Evolutionary conservation across 2,113 vertebrate species (phyloP), one percentile per base, ranked within the genome.

Genomic region (Lasiurus cinereus): DNA sequence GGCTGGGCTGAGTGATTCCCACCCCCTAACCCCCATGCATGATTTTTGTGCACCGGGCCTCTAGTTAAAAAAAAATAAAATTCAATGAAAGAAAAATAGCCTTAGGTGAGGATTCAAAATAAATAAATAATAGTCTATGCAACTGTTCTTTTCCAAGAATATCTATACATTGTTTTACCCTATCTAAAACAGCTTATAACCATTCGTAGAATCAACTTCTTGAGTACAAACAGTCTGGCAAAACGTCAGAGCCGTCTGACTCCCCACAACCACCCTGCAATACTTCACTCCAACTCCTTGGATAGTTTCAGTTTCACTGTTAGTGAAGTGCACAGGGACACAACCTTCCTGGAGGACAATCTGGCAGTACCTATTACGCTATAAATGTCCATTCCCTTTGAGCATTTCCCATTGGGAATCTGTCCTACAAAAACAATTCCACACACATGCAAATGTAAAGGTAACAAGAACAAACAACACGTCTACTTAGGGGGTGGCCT

Each of bases 131-230:
- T 88, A 89, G 43, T 93, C 82, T 72, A 95, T 36, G 54, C 78
- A 91, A 83, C 79, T 93, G 29, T 84, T 88, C 64, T 70, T 93
- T 84, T 64, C 83, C 78, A 69, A 95, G 56, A 54, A 80, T 46
- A 85, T 64, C 46, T 56, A 15, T 77, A 73, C 48, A 66, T 43
- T 80, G 8, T 76, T 88, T 85, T 39, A 82, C 19, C 89, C 31
- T 74, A n/a, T 39, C 46, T 83, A 13, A 73, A 92, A 86, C 10
- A 89, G 29, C 48, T 77, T 64, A 36, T 33, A 73, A 82, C 22
- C 14, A 15, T 86, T 74, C 50, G 56, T 83, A 83, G 39, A 78
- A 39, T 73, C 29, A n/a, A 84, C 31, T 79, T 76, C 36, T 79
- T 27, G 2, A 52, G 5, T 70, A 64, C 31, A 88, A 93, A 88